phyloP scores from a whole-genome alignment of 2,797 vertebrate genomes.

The Pangasius sanitwongsei region DNA sequence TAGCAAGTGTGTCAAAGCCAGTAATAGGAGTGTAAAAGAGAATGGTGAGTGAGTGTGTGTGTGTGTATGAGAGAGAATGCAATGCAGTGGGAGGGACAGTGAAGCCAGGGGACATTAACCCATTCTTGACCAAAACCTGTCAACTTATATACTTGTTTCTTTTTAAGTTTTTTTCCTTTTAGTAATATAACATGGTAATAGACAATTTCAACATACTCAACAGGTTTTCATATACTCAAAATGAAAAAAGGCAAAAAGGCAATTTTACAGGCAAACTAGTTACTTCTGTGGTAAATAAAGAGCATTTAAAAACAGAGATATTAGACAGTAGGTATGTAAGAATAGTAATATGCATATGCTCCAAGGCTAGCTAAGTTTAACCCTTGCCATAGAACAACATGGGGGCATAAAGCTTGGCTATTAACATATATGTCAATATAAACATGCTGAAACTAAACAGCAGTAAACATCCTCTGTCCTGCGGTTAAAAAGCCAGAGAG shows the following conservation, averaged over 20 bases:
- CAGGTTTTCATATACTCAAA: not conserved
- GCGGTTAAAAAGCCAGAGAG: conserved; percentile 12
- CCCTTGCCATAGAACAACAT: conserved; percentile 67
- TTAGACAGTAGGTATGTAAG: not conserved
- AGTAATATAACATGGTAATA: not conserved
- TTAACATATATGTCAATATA: conserved; percentile 70
- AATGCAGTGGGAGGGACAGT: conserved; percentile 37
- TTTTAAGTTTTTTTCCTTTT: not conserved
- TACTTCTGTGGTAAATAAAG: not conserved
- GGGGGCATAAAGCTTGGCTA: conserved; percentile 66
- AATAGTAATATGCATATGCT: conserved; percentile 4
- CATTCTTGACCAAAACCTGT: conserved; percentile 20
- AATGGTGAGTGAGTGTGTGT: conserved; percentile 2
- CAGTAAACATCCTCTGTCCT: conserved; percentile 28
- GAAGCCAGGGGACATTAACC: conserved; percentile 41
- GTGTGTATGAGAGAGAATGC: conserved; percentile 1
- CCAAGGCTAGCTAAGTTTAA: conserved; percentile 52
- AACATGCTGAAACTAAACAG: conserved; percentile 76
- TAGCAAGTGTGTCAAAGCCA: not conserved
- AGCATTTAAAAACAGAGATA: conserved; percentile 24
- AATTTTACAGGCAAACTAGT: not conserved
- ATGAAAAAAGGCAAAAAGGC: not conserved
- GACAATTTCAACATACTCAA: not conserved
- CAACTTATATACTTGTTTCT: not conserved
- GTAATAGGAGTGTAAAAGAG: conserved; percentile 1